Conservation (phyloP, 2,888 invertebrate genomes). For the Neoaliturus tenellus region DNA sequence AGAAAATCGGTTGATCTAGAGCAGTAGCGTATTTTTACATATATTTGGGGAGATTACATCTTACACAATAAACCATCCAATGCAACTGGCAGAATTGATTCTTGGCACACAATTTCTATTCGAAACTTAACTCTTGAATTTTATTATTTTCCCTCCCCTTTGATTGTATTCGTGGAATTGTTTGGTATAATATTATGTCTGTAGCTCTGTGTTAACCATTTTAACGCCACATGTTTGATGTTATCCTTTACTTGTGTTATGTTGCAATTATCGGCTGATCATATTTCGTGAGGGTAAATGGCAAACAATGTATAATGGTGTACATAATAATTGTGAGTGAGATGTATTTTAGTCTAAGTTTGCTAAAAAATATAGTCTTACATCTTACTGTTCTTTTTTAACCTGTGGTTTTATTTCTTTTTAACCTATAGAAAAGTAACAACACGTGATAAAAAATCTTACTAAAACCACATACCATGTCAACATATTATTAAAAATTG, state of each 20-base stretch:
- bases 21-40: not conserved
- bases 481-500: too few species aligned
- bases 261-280: not conserved
- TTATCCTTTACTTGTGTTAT: slow-evolving; percentile 3
- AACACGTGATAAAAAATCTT: not conserved
- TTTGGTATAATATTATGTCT: not conserved
- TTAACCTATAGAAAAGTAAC: not conserved
- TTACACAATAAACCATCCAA: too few species aligned
- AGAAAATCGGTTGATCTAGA: slow-evolving; percentile 10
- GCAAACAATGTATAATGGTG: not conserved
- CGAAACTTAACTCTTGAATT: too few species aligned
- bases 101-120: too few species aligned
- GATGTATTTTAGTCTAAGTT: slow-evolving; percentile 40
- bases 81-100: too few species aligned
- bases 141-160: too few species aligned
- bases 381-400: slow-evolving; percentile 5
- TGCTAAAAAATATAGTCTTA: slow-evolving; percentile 45
- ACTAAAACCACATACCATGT: not conserved
- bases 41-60: too few species aligned
- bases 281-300: not conserved
- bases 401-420: not conserved
- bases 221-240: not conserved
- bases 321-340: slow-evolving; percentile 20
- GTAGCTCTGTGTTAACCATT: not conserved
- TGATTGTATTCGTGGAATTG: too few species aligned